phyloP scores from a whole-genome alignment of 92 coral and sea anemone genomes.

The Phenganax marumi region DNA sequence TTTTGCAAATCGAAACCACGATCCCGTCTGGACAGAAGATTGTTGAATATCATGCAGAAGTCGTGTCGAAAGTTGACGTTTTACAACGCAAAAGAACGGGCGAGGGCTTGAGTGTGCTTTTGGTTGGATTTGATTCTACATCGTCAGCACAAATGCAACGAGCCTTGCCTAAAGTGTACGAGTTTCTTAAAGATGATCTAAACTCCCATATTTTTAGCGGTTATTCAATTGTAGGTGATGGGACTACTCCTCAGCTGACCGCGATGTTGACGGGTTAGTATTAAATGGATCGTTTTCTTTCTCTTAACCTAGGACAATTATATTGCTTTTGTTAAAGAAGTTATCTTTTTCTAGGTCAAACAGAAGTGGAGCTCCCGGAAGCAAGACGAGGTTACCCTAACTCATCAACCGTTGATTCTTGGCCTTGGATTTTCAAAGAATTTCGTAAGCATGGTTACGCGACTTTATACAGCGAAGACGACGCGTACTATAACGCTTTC shows the following conservation, averaged over 20 bases:
- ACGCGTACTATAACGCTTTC: slow-evolving; percentile 62
- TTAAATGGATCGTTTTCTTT: background rate
- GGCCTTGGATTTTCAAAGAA: slow-evolving; percentile 90
- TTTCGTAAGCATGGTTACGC: slow-evolving; percentile 74
- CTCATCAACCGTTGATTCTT: slow-evolving; percentile 66
- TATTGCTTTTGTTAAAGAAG: background rate
- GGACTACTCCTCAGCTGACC: slow-evolving; percentile 89
- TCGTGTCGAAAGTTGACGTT: slow-evolving; percentile 65
- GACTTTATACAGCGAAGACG: slow-evolving; percentile 85
- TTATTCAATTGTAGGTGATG: slow-evolving; percentile 87
- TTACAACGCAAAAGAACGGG: slow-evolving; percentile 44
- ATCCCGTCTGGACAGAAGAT: slow-evolving; percentile 58
- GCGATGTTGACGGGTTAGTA: slow-evolving; percentile 82
- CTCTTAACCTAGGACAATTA: background rate
- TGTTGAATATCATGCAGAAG: slow-evolving; percentile 82
- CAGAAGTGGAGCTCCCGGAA: slow-evolving; percentile 77
- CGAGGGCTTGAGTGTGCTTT: slow-evolving; percentile 68
- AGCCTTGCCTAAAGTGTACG: slow-evolving; percentile 71
- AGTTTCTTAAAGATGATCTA: slow-evolving; percentile 66
- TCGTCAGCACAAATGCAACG: slow-evolving; percentile 78
- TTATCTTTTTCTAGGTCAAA: slow-evolving; percentile 56
- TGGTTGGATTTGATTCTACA: slow-evolving; percentile 85
- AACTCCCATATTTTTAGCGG: slow-evolving; percentile 72
- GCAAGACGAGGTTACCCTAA: slow-evolving; percentile 72
- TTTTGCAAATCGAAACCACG: slow-evolving; percentile 66